These are phyloP conservation scores for Danionella cerebrum DNA, from an alignment of 2,113 vertebrate species.

Conservation along the genomic window DNA sequence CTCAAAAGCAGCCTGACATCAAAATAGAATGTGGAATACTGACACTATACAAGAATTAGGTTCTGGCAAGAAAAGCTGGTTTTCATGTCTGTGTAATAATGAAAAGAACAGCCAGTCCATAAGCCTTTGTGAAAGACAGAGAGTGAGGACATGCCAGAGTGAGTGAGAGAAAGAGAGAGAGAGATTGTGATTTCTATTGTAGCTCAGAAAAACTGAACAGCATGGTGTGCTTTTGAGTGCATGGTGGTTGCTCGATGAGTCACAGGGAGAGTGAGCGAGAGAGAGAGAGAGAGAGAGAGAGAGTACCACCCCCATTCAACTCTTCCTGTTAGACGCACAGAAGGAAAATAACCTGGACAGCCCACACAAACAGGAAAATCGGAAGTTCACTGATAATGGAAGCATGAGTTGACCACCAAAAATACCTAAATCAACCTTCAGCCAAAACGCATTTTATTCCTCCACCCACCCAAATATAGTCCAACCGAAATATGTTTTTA, in stretches of 20 bases:
- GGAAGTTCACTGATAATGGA: background rate
- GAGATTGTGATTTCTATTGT: background rate
- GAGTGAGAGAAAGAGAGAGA: background rate
- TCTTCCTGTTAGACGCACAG: slow-evolving; percentile 23
- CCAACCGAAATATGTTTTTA: background rate
- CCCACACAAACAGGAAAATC: slow-evolving; percentile 20
- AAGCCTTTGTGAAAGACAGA: background rate
- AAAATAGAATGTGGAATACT: background rate
- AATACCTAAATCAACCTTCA: background rate
- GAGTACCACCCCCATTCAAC: slow-evolving; percentile 26
- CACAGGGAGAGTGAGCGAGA: slow-evolving; percentile 14
- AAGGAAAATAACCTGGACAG: slow-evolving; percentile 6
- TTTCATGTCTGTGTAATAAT: background rate
- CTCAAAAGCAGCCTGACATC: background rate
- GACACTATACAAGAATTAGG: background rate
- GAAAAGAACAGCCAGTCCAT: background rate
- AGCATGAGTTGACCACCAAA: background rate
- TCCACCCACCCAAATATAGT: too few relatives aligned
- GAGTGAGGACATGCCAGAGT: background rate
- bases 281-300: slow-evolving; percentile 16
- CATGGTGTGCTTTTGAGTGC: background rate
- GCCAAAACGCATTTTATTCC: background rate
- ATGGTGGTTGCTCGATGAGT: slow-evolving; percentile 21
- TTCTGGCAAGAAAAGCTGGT: background rate
- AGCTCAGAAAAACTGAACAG: slow-evolving; percentile 7